These are phyloP conservation scores for Eupelmus urozonus DNA, from an alignment of 2,888 invertebrate species.

Conservation along the genomic window DNA sequence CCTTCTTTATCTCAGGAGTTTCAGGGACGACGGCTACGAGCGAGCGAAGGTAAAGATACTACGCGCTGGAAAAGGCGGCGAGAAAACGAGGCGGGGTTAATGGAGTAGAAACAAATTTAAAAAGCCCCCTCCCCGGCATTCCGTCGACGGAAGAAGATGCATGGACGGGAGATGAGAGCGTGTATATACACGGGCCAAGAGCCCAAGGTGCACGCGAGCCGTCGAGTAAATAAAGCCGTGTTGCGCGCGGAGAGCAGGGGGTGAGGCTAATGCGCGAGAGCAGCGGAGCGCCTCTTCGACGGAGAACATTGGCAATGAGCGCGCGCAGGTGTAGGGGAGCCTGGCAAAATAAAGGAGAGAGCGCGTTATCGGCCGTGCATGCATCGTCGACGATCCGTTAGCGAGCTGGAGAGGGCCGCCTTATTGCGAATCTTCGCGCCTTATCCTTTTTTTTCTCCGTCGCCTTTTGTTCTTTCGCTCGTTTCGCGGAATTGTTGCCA, in stretches of 20 bases:
- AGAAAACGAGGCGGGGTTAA: constrained; percentile 66
- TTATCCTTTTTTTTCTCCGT: constrained; percentile 18
- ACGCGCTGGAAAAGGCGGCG: constrained; percentile 40
- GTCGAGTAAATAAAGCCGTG: constrained; percentile 58
- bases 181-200: neutral
- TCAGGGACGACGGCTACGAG: constrained; percentile 29
- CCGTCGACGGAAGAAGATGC: constrained; percentile 12
- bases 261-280: neutral
- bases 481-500: too few species aligned
- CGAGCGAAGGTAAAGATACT: constrained; percentile 36
- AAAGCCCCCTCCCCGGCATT: constrained; percentile 61
- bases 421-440: constrained; percentile 40
- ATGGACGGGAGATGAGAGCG: neutral
- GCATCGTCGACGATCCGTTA: constrained; percentile 42
- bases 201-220: constrained; percentile 11
- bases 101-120: constrained; percentile 73
- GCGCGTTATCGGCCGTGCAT: constrained; percentile 47
- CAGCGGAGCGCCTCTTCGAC: constrained; percentile 7
- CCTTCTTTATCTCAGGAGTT: constrained; percentile 58
- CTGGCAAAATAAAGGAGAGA: neutral
- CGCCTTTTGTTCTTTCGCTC: neutral
- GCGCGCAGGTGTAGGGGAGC: neutral
- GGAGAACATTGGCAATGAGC: constrained; percentile 38
- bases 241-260: neutral
- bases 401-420: neutral